Base-by-base conservation (phyloP, 2,113 vertebrate species). In the Spea bombifrons region DNA sequence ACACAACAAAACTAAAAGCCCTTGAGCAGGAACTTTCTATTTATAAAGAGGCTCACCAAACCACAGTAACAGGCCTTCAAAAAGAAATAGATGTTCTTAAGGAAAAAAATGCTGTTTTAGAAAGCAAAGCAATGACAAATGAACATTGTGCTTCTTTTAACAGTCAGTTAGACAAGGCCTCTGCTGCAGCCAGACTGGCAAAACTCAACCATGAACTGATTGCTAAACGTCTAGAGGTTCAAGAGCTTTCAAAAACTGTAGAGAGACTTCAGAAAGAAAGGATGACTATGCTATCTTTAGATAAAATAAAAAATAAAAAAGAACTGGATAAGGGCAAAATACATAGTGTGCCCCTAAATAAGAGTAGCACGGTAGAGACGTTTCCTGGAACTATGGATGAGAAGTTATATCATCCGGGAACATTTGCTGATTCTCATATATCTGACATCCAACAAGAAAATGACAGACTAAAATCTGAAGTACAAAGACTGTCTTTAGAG, bases 221-320 rank as follows among this genome's bases (percentile, higher is more conserved):
- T 3, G 75, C 86, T 3, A 99, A 97, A 86, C 93, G 86, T 0
- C 92, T 84, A 81, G 92, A 90, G 79, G 89, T 96, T 78, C 94
- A 96, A 82, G 93, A 97, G 64, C 93, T 97, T 78, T 93, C 87
- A 5, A 93, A 90, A 86, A 96, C 94, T 0, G 91, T 98, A 50
- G 94, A 97, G 71, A 90, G 91, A 4, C 92, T 99, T 84, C 95
- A 97, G 77, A 94, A 85, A 83, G 96, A 99, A 83, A 92, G 92
- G 69, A 93, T 89, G 83, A 66, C 50, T 76, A 90, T 95, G 92
- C 85, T 95, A 4, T 92, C 89, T 0, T 84, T 82, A 81, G 82
- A 78, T 48, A 86, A 78, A 81, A 9, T 12, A 0, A 46, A 74
- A 7, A 83, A 49, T 64, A 89, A 87, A 17, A 86, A 84, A 16